Evolutionary conservation across 2,888 invertebrate genomes (phyloP).

Genomic region (Macrophya alboannulata): DNA sequence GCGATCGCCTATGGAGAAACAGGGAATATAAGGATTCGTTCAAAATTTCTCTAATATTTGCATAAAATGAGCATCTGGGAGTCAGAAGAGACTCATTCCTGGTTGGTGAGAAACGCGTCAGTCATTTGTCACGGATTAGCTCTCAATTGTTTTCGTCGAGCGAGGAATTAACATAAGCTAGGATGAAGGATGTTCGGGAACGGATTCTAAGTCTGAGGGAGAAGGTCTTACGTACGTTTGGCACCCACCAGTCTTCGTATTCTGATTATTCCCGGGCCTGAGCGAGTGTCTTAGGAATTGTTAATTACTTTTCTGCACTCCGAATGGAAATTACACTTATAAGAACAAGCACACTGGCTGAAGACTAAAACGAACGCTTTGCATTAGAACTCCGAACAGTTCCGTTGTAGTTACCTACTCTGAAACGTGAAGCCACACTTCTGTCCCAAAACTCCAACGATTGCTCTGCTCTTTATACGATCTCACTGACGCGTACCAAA

Average conservation of each 20-base stretch:
- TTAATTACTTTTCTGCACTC: conserved; percentile 55
- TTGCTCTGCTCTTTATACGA: neutral
- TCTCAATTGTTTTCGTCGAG: conserved; percentile 77
- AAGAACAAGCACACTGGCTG: conserved; percentile 23
- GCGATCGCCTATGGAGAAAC: conserved; percentile 1
- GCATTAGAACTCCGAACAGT: conserved; percentile 28
- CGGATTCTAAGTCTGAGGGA: conserved; percentile 41
- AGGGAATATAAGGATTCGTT: neutral
- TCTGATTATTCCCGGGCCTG: conserved; percentile 48
- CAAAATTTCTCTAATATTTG: neutral
- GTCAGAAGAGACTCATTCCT: neutral
- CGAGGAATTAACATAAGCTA: conserved; percentile 79
- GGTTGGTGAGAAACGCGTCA: conserved; percentile 69
- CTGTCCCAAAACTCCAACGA: neutral
- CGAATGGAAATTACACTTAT: conserved; percentile 51
- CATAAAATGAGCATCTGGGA: neutral
- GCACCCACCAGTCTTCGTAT: conserved; percentile 26
- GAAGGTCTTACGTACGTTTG: conserved; percentile 26
- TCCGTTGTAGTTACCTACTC: neutral
- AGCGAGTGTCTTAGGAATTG: conserved; percentile 51
- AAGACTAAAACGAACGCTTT: conserved; percentile 29
- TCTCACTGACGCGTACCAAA: neutral
- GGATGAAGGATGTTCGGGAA: conserved; percentile 76
- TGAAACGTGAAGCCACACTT: conserved; percentile 25
- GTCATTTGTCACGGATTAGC: conserved; percentile 80